Base-by-base conservation (phyloP, 2,797 vertebrate species). In the Momotus momota region DNA sequence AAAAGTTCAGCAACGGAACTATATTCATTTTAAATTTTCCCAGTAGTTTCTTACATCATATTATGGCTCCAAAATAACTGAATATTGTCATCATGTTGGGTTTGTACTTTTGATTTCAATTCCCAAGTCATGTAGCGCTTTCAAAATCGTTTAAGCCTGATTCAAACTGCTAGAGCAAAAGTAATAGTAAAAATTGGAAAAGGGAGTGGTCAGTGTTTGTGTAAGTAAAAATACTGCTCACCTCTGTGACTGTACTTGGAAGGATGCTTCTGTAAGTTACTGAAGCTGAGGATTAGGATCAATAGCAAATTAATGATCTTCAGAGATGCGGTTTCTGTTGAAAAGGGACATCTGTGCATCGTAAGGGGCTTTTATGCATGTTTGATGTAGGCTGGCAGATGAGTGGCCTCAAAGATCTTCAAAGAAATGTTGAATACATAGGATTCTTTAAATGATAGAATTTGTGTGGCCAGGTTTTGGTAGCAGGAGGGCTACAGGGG, bases 61-160 rank as follows among this genome's bases (percentile, higher is more conserved):
- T 58, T 62, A 58, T 75, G 38, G 55, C 52, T 93, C 61, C 35
- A 78, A 75, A 69, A 66, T 69, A 94, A 67, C 57, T 93, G 8
- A 81, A 80, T 88, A 51, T 92, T 93, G 74, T 92, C 83, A 78
- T 78, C 81, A 31, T 57, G 70, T 75, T 86, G 79, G 58, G 33
- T 84, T 90, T 61, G 29, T 60, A 43, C 60, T 88, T 93, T 84
- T 95, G 86, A 85, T 94, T 95, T 93, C 48, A 81, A 52, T 92
- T 93, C 87, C 90, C 64, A 45, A 33, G 23, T 74, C 58, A 25
- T 16, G 7, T 45, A 78, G 85, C 14, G 33, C 79, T 65, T 85
- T 89, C 78, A 86, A 65, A 90, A 75, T 49, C 55, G 13, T 82
- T 92, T 69, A 82, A 86, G 55, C 33, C 60, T 88, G 55, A 73